Percentiles rank a stretch among this genome's conserved stretches.
Evolutionary conservation across 1,140 invertebrate species (phyloP).

Genomic region (Thalassaphorura encarpata): DNA sequence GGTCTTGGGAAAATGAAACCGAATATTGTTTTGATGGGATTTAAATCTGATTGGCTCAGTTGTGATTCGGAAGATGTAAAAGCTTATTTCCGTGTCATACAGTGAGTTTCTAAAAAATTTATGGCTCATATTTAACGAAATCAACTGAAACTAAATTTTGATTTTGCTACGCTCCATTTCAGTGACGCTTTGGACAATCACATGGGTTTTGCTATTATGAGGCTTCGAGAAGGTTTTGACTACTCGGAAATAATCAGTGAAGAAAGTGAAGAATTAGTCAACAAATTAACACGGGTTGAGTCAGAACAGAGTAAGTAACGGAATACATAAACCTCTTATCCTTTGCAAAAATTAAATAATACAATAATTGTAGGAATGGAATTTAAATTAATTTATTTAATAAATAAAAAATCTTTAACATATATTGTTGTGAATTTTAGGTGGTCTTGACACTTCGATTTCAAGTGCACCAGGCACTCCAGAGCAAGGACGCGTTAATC

Average conservation of each 20-base stretch:
- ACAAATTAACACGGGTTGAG: constrained; percentile 25
- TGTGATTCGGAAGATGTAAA: constrained; percentile 40
- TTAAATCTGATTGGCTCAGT: constrained; percentile 47
- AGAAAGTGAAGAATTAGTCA: constrained; percentile 32
- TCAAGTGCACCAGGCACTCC: constrained; percentile 12
- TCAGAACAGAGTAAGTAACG: constrained; percentile 15
- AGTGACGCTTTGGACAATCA: constrained; percentile 51
- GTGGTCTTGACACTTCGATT: neutral
- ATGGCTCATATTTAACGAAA: too few relatives aligned
- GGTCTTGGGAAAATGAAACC: constrained; percentile 51
- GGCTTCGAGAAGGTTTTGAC: constrained; percentile 45
- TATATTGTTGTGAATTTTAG: neutral
- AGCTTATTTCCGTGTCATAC: constrained; percentile 50
- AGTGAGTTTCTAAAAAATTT: constrained; percentile 40
- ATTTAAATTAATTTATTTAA: neutral
- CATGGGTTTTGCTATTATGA: constrained; percentile 46
- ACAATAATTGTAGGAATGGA: neutral
- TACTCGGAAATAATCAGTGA: constrained; percentile 40
- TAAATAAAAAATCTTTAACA: too few relatives aligned
- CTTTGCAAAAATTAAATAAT: neutral
- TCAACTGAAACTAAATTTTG: too few relatives aligned
- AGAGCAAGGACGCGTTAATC: constrained; percentile 3
- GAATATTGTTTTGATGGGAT: constrained; percentile 51
- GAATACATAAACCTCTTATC: neutral
- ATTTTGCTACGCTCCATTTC: too few relatives aligned